These are phyloP conservation scores for Cephonodes hylas DNA, from an alignment of 2,888 invertebrate genomes.

Conservation along the genomic window DNA sequence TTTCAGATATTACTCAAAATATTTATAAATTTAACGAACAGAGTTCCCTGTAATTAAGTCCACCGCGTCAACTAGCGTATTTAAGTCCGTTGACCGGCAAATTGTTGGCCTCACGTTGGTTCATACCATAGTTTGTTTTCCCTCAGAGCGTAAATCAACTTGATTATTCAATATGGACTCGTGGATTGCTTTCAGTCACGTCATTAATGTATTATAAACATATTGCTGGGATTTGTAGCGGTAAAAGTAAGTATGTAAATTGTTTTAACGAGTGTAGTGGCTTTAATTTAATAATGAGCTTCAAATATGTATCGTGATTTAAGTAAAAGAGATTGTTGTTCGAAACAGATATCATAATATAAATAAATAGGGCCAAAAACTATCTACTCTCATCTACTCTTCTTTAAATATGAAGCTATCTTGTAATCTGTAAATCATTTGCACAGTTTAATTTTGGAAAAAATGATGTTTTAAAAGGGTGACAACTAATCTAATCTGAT, in stretches of 20 bases:
- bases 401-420: too few relatives aligned
- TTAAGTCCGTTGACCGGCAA: conserved; percentile 6
- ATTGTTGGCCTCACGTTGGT: background rate
- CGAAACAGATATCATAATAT: too few relatives aligned
- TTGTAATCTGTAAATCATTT: too few relatives aligned
- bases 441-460: too few relatives aligned
- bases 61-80: background rate
- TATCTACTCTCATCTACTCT: too few relatives aligned
- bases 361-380: too few relatives aligned
- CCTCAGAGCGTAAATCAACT: background rate
- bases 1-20: too few relatives aligned
- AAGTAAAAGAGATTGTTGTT: too few relatives aligned
- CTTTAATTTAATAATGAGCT: background rate
- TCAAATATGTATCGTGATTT: too few relatives aligned
- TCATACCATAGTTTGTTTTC: background rate
- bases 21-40: background rate
- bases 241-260: background rate
- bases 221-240: background rate
- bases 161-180: background rate
- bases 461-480: too few relatives aligned
- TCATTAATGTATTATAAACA: background rate
- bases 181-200: background rate
- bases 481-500: too few relatives aligned
- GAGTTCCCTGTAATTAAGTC: background rate
- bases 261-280: background rate